Percentiles rank a stretch among this genome's conserved stretches.
Evolutionary conservation across 2,797 vertebrate species (phyloP).

Genomic region (Erithacus rubecula): DNA sequence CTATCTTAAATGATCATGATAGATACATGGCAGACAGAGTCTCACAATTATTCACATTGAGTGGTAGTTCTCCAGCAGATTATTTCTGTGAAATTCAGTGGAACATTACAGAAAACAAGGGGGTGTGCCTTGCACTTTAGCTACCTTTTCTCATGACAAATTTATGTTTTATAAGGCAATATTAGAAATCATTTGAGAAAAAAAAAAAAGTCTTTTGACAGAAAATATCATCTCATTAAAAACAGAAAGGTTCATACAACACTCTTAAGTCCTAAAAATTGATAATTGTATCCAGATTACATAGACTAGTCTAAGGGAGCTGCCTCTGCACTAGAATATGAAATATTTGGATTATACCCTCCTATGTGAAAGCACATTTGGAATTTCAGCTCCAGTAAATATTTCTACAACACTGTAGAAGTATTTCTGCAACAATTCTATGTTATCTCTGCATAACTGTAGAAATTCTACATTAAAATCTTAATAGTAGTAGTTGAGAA

Average conservation of each 20-base stretch:
- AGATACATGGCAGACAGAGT: background rate
- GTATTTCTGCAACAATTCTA: background rate
- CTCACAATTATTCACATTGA: background rate
- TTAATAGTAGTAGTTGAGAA: background rate
- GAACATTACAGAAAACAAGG: background rate
- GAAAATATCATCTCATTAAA: background rate
- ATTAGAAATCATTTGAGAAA: background rate
- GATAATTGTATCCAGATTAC: background rate
- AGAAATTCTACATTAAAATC: background rate
- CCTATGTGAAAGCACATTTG: background rate
- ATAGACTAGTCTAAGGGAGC: background rate
- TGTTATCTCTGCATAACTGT: background rate
- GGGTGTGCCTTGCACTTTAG: background rate
- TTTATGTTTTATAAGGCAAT: background rate
- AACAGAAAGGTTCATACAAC: background rate
- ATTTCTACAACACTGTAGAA: background rate
- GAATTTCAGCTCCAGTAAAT: background rate
- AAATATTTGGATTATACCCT: background rate
- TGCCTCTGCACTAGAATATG: background rate
- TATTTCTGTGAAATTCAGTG: background rate
- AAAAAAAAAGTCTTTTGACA: background rate
- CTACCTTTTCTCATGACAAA: background rate
- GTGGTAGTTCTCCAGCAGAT: background rate
- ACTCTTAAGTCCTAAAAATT: background rate
- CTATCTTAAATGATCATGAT: background rate